Percentiles rank a stretch among this genome's conserved stretches.
Evolutionary conservation across 2,113 vertebrate species (phyloP).

Genomic region (Strigops habroptila): DNA sequence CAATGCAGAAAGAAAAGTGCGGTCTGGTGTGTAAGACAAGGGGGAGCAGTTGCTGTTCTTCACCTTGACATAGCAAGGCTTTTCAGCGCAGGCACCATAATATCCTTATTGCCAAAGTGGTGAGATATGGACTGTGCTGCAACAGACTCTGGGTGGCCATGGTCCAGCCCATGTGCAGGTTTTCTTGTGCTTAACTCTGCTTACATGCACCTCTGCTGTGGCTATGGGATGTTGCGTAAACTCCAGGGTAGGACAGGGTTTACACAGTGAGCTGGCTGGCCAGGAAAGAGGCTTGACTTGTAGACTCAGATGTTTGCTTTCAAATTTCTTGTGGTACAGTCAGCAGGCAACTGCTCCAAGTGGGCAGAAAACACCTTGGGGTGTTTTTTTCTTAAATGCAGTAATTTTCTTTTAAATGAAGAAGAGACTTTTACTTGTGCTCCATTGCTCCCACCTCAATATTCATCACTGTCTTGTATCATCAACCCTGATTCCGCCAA

Average conservation of each 20-base stretch:
- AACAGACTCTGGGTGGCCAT: neutral
- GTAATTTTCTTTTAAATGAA: neutral
- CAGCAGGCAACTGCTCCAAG: neutral
- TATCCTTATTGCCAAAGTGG: neutral
- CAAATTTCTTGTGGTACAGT: neutral
- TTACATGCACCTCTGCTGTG: neutral
- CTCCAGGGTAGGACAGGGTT: neutral
- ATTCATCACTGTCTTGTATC: neutral
- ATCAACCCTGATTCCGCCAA: neutral
- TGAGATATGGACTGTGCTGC: neutral
- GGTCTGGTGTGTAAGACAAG: neutral
- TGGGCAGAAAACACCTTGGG: neutral
- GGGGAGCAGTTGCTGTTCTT: neutral
- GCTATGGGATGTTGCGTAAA: neutral
- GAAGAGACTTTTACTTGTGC: neutral
- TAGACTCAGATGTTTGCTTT: neutral
- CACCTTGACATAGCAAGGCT: neutral
- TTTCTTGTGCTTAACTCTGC: neutral
- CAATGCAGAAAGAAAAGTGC: neutral
- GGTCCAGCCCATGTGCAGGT: accelerated
- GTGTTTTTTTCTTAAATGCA: neutral
- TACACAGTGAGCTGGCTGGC: neutral
- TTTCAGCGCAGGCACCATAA: neutral
- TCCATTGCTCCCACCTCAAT: neutral
- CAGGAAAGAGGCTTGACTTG: neutral